Evolutionary conservation across 2,888 invertebrate genomes (phyloP), one percentile per base, ranked within the genome.

Genomic region (Dryadula phaetusa): DNA sequence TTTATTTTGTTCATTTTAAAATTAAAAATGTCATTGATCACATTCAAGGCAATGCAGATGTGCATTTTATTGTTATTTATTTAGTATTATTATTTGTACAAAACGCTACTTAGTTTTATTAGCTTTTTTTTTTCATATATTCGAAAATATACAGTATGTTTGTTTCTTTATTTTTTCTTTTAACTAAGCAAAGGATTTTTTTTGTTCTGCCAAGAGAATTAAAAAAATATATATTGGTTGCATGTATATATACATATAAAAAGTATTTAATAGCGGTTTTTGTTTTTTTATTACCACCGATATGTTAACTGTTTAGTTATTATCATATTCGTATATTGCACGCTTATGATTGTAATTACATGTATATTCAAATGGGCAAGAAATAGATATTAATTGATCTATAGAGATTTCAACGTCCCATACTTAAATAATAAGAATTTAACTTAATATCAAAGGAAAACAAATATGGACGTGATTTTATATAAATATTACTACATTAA

Each of bases 1-100:
- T 56, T 56, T 22, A 3, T 4, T 8, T 40, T 40, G n/a, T n/a
- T n/a, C n/a, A n/a, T 54, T 6, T 54, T 54, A 3, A n/a, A n/a
- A n/a, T 37, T 20, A 12, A 12, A 37, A 20, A 37, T 37, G 54
- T 54, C 40, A 56, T 56, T 22, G 25, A 40, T 56, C 22, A 22
- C 37, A 20, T n/a, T 14, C 37, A 22, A 40, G 22, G 37, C 37
- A 56, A n/a, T 40, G 56, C 40, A 56, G 22, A 40, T 4, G 10
- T 56, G 56, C 40, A 40, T 56, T 40, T 56, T 56, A 25, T 56
- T 56, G 56, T 56, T 56, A 56, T 56, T 56, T 56, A 56, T 56
- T 56, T 32, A 28, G 10, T 52, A 28, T 28, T 28, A 10, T 28
- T 52, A 28, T 32, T 16, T 32, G 52, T 52, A 52, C 52, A 32